Percentiles rank a stretch among this genome's conserved stretches.
These are phyloP conservation scores for Plecotus auritus DNA, from an alignment of 2,113 vertebrate species.

Conservation along the genomic window DNA sequence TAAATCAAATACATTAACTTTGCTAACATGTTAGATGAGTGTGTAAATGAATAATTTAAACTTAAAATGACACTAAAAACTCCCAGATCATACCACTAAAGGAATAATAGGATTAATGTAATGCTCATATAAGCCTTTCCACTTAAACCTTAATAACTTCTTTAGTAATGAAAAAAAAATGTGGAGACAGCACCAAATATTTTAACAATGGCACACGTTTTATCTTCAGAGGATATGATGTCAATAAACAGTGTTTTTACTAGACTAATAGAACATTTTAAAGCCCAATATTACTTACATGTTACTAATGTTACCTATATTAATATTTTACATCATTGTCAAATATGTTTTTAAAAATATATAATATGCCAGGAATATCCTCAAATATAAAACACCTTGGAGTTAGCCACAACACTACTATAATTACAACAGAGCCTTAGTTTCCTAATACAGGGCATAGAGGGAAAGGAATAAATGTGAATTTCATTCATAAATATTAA, in stretches of 20 bases:
- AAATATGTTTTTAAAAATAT: neutral
- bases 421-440: neutral
- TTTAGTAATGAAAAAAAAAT: neutral
- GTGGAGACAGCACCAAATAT: neutral
- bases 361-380: neutral
- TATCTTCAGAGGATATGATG: neutral
- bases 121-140: neutral
- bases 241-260: neutral
- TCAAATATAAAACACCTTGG: neutral
- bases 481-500: neutral
- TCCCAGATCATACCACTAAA: neutral
- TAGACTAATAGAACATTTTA: neutral
- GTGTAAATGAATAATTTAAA: neutral
- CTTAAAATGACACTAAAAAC: neutral
- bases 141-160: neutral
- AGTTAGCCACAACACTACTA: neutral
- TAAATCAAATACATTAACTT: neutral
- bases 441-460: neutral
- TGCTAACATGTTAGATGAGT: neutral
- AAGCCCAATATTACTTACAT: neutral
- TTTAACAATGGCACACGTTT: neutral
- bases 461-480: neutral
- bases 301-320: neutral
- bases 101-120: neutral
- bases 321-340: neutral